Conservation (phyloP, 2,888 invertebrate species). For the Nephrocerus scutellatus region DNA sequence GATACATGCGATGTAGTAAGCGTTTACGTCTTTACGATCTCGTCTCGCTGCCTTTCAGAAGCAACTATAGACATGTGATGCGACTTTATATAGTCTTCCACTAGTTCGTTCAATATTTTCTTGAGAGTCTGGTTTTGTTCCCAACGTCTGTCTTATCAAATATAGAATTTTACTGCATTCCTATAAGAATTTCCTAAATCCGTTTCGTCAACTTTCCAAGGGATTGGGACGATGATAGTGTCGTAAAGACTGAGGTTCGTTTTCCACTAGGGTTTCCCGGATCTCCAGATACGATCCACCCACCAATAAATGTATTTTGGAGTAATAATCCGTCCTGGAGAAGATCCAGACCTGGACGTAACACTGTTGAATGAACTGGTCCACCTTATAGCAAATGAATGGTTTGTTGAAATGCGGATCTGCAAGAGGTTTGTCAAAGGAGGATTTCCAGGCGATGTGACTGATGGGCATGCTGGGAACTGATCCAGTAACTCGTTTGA, state of each 20-base stretch:
- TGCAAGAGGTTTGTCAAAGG: too few species aligned
- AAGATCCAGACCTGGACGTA: too few species aligned
- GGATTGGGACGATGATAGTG: background rate
- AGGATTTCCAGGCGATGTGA: too few species aligned
- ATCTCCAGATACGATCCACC: conserved; percentile 1
- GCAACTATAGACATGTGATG: background rate
- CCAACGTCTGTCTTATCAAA: background rate
- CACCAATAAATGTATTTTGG: conserved; percentile 1
- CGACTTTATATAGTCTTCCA: too few species aligned
- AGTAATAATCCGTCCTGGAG: background rate
- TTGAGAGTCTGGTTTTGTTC: background rate
- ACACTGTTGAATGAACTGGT: too few species aligned
- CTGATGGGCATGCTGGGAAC: conserved; percentile 1
- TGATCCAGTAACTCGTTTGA: background rate
- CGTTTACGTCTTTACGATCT: too few species aligned
- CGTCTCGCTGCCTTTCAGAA: too few species aligned
- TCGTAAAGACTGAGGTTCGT: conserved; percentile 2
- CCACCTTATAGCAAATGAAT: conserved; percentile 1
- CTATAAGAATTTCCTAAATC: background rate
- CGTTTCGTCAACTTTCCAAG: background rate
- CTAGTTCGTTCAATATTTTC: too few species aligned
- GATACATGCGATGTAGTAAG: too few species aligned
- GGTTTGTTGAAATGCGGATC: too few species aligned
- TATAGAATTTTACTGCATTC: too few species aligned
- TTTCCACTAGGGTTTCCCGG: conserved; percentile 2